Conservation (phyloP, 1,140 invertebrate genomes). For the Pinna nobilis region DNA sequence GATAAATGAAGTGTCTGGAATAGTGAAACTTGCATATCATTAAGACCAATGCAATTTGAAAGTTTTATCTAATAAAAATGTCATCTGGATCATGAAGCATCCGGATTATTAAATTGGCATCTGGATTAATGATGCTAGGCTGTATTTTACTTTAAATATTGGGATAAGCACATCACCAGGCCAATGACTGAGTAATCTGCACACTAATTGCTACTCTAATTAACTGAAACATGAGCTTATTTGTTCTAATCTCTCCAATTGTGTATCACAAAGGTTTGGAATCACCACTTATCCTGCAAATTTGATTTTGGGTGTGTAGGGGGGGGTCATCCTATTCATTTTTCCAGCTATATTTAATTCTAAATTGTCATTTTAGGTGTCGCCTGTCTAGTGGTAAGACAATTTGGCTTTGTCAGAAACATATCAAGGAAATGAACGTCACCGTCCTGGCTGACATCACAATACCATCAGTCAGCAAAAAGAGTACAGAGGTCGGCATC, state of each 20-base stretch:
- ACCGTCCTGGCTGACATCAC: conserved; percentile 51
- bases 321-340: background rate
- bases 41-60: no score
- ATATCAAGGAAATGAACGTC: conserved; percentile 48
- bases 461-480: conserved; percentile 20
- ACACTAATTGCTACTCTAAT: no score
- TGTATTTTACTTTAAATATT: no score
- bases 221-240: background rate
- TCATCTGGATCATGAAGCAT: no score
- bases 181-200: no score
- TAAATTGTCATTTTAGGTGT: conserved; percentile 40
- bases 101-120: no score
- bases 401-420: conserved; percentile 61
- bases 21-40: no score
- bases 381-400: conserved; percentile 56
- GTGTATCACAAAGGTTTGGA: background rate
- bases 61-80: no score
- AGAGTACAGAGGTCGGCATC: conserved; percentile 20
- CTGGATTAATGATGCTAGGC: no score
- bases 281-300: background rate
- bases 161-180: no score
- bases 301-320: background rate
- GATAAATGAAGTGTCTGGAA: no score
- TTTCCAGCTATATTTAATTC: background rate
- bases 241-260: background rate